These are phyloP conservation scores for Hemiscyllium ocellatum DNA, from an alignment of 2,113 vertebrate genomes.

Conservation along the genomic window DNA sequence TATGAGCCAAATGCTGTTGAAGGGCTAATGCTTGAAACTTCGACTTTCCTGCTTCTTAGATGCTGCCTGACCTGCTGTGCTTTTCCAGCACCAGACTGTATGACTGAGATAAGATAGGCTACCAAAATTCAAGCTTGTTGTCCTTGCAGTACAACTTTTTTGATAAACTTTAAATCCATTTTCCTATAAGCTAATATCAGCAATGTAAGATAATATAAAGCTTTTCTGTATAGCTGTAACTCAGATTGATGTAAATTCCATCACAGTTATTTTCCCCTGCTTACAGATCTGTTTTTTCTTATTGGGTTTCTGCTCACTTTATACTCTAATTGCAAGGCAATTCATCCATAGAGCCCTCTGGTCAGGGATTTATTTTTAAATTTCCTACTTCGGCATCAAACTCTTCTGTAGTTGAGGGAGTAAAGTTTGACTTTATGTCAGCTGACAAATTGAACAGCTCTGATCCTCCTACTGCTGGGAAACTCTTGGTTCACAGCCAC, in stretches of 20 bases:
- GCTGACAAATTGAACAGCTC: neutral
- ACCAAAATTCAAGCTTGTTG: neutral
- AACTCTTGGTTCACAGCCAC: neutral
- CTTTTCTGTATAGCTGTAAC: neutral
- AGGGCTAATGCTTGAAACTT: too few relatives aligned
- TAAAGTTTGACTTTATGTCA: neutral
- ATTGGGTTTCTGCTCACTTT: neutral
- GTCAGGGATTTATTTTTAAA: neutral
- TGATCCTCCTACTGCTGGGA: neutral
- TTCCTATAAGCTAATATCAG: neutral
- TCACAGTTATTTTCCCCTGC: neutral
- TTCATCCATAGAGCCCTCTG: neutral
- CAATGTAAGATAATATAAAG: neutral
- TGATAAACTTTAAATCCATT: neutral
- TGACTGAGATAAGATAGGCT: too few relatives aligned
- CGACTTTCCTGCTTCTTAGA: too few relatives aligned
- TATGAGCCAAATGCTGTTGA: too few relatives aligned
- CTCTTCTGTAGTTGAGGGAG: neutral
- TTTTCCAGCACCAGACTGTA: too few relatives aligned
- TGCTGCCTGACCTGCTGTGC: too few relatives aligned
- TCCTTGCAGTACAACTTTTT: neutral
- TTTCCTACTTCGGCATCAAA: neutral
- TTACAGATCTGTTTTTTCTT: neutral
- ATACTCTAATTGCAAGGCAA: neutral
- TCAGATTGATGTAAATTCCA: neutral